Conservation (phyloP, 2,888 invertebrate species). For the Tuta absoluta region DNA sequence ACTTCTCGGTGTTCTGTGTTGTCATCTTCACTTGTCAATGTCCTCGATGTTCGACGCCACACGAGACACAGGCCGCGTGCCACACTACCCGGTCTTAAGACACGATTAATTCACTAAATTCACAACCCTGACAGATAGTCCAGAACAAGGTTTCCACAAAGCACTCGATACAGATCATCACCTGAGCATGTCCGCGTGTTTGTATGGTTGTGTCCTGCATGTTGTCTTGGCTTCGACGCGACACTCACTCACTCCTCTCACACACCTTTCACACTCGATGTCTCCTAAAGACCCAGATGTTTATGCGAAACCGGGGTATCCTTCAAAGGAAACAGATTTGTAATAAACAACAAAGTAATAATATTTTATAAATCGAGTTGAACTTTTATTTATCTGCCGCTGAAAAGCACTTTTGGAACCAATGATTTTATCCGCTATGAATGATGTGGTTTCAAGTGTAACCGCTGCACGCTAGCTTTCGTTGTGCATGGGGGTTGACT, state of each 20-base stretch:
- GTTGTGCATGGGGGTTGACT: slow-evolving; percentile 80
- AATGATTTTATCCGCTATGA: slow-evolving; percentile 60
- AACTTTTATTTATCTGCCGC: slow-evolving; percentile 46
- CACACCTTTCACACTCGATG: slow-evolving; percentile 58
- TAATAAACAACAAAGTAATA: slow-evolving; percentile 8
- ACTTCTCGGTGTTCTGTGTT: slow-evolving; percentile 78
- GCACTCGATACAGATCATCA: slow-evolving; percentile 74
- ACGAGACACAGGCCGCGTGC: slow-evolving; percentile 58
- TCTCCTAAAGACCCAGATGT: slow-evolving; percentile 38
- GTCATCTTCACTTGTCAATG: slow-evolving; percentile 67
- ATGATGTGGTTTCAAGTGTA: slow-evolving; percentile 74
- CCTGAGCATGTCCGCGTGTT: slow-evolving; percentile 73
- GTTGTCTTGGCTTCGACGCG: slow-evolving; percentile 79
- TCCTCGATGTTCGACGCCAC: slow-evolving; percentile 68
- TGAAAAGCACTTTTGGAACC: slow-evolving; percentile 64
- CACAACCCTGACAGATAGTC: slow-evolving; percentile 47
- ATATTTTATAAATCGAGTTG: slow-evolving; percentile 23
- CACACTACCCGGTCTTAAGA: slow-evolving; percentile 51
- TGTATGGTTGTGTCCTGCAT: slow-evolving; percentile 76
- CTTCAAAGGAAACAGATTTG: not conserved
- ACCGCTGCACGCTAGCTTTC: slow-evolving; percentile 80
- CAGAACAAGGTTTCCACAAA: slow-evolving; percentile 52
- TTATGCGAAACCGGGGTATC: slow-evolving; percentile 12
- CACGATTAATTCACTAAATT: slow-evolving; percentile 45
- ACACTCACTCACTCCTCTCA: slow-evolving; percentile 58